Conservation (phyloP, 35 echinoderm and acorn worm species). For the Anneissia japonica region DNA sequence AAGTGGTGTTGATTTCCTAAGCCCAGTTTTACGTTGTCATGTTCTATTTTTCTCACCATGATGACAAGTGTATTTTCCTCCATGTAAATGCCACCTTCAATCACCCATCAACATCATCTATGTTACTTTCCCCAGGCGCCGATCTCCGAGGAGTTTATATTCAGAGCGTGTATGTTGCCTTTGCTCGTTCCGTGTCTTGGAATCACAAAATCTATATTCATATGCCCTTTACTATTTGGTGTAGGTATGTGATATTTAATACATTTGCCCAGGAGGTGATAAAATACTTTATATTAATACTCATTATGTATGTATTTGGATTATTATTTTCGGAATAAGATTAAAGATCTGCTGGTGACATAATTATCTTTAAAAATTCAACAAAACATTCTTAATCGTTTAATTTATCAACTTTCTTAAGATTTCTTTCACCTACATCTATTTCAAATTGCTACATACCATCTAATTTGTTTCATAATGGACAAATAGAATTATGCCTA, state of each 20-base stretch:
- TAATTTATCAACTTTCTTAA: too few species aligned
- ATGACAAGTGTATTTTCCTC: too few species aligned
- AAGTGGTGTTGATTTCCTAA: too few species aligned
- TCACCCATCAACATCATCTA: not conserved
- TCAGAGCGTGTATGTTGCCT: conserved; percentile 98
- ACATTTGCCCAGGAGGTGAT: not conserved
- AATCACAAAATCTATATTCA: conserved; percentile 63
- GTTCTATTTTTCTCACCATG: too few species aligned
- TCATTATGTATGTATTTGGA: not conserved
- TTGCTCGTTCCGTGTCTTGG: conserved; percentile 84
- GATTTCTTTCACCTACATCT: too few species aligned
- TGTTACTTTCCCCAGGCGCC: conserved; percentile 59
- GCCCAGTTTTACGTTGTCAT: too few species aligned
- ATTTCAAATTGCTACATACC: too few species aligned
- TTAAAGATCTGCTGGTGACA: too few species aligned
- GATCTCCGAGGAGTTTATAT: conserved; percentile 95
- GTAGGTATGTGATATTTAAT: conserved; percentile 54
- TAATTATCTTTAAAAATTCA: too few species aligned
- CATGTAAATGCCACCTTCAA: not conserved
- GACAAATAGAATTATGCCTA: too few species aligned
- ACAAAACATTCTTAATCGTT: too few species aligned
- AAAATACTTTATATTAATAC: not conserved
- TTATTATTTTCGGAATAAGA: not conserved
- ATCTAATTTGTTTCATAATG: too few species aligned
- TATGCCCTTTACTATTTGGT: conserved; percentile 97